These are phyloP conservation scores for Watersipora subatra DNA, from an alignment of 1,140 invertebrate genomes.

Conservation along the genomic window DNA sequence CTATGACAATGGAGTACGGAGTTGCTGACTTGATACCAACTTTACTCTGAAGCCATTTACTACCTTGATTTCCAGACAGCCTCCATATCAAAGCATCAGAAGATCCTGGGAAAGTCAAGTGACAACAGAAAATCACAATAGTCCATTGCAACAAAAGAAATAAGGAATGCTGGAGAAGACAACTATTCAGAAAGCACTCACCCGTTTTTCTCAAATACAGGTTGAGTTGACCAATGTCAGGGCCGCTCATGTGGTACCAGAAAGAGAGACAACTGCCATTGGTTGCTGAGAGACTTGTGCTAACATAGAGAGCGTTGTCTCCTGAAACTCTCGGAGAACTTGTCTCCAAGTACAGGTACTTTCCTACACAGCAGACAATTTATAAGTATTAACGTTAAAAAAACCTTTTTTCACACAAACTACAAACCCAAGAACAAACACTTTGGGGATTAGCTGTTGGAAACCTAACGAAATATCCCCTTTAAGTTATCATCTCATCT, in stretches of 20 bases:
- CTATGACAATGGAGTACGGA: constrained; percentile 12
- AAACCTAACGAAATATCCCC: too few relatives aligned
- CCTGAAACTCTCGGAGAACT: not conserved
- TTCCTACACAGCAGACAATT: too few relatives aligned
- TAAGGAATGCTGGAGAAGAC: too few relatives aligned
- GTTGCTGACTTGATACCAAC: constrained; percentile 13
- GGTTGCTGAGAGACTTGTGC: not conserved
- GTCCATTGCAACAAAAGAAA: too few relatives aligned
- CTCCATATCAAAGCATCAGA: constrained; percentile 42
- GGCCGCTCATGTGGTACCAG: constrained; percentile 13
- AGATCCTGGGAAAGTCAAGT: constrained; percentile 10
- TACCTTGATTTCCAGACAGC: constrained; percentile 23
- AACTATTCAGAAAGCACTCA: too few relatives aligned
- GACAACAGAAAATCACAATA: too few relatives aligned
- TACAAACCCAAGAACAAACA: not conserved
- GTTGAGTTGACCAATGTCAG: constrained; percentile 9
- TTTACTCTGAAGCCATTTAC: constrained; percentile 23
- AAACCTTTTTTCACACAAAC: constrained; percentile 14
- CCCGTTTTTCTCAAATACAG: not conserved
- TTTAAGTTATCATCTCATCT: too few relatives aligned
- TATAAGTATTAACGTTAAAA: not conserved
- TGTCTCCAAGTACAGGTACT: constrained; percentile 2
- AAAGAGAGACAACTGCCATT: constrained; percentile 7
- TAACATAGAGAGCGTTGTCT: not conserved
- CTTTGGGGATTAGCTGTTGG: not conserved